A percentile compares a stretch with the other conserved stretches of the same genome.
phyloP scores from a whole-genome alignment of 2,797 vertebrate genomes.

The Characodon lateralis region DNA sequence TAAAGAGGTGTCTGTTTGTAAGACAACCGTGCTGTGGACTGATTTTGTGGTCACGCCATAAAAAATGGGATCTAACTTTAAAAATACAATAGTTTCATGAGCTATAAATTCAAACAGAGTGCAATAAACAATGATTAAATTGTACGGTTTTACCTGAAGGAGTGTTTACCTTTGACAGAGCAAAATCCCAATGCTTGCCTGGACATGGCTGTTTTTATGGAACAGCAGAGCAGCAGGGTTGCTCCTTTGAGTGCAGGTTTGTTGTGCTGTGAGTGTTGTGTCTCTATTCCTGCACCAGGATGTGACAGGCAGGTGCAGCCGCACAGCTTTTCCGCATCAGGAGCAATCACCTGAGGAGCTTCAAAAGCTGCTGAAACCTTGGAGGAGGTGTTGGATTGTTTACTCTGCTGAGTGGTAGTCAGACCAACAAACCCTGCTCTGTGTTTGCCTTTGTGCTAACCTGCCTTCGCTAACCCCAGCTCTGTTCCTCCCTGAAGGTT shows the following conservation, averaged over 20 bases:
- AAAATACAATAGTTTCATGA: slow-evolving; percentile 46
- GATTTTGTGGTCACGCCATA: slow-evolving; percentile 46
- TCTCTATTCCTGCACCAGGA: too few species aligned
- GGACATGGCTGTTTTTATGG: slow-evolving; percentile 28
- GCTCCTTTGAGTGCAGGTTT: slow-evolving; percentile 11
- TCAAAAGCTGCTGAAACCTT: too few species aligned
- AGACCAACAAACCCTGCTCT: too few species aligned
- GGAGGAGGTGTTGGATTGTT: too few species aligned
- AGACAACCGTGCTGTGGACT: slow-evolving; percentile 56
- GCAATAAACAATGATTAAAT: slow-evolving; percentile 6
- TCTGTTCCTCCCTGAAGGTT: too few species aligned
- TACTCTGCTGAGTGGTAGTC: too few species aligned
- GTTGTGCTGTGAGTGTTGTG: too few species aligned
- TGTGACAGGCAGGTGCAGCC: too few species aligned
- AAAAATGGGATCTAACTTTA: slow-evolving; percentile 60
- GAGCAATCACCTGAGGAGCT: too few species aligned
- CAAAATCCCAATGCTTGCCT: slow-evolving; percentile 27
- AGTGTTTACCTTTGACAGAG: slow-evolving; percentile 21
- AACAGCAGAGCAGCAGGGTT: slow-evolving; percentile 12
- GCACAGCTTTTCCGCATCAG: too few species aligned
- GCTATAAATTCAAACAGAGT: slow-evolving; percentile 17
- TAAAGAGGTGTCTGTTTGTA: slow-evolving; percentile 75
- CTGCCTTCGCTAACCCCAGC: too few species aligned
- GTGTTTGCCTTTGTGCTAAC: too few species aligned
- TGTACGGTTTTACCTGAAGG: slow-evolving; percentile 22